Evolutionary conservation across 2,797 vertebrate genomes (phyloP), one percentile per base, ranked within the genome.

Genomic region (Molossus alvarezi): DNA sequence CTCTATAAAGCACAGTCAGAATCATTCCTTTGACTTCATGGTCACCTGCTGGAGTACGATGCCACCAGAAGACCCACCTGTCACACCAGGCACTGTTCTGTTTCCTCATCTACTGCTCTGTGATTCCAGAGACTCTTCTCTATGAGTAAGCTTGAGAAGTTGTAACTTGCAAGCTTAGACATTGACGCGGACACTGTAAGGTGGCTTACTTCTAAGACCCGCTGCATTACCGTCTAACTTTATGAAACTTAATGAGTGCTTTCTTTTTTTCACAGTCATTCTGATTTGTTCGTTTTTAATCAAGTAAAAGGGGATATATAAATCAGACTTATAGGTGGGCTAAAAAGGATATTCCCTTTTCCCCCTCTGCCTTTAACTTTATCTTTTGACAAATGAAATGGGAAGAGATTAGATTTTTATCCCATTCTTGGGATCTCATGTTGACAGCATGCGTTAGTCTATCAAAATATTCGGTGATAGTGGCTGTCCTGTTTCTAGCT

Each of bases 321-420:
- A 82, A 64, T 62, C 29, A 69, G 51, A 6, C 65, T 64, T 88
- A 33, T 29, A 87, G 79, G 37, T 85, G n/a, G 60, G 29, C 41
- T 73, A 62, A 75, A n/a, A 64, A 65, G 14, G 18, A 18, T 23
- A n/a, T 53, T 41, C 3, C 53, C 55, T 72, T 64, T 65, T 48
- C 53, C 29, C 12, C 29, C 20, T 15, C 11, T 1, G 12, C 85
- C 33, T 88, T 92, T 86, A 75, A 64, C 27, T 81, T 81, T 88
- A 41, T 81, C n/a, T 92, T 97, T 93, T 64, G 80, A 91, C 76
- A 95, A 81, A 71, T 69, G 67, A 85, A 95, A 72, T 84, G 86
- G 41, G 79, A 69, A 64, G 53, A 95, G 33, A 84, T 13, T 58
- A 25, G n/a, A 23, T 84, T 65, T 88, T 91, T 72, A 79, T 72